A percentile compares a stretch with the other conserved stretches of the same genome.
These are phyloP conservation scores for Nycticryphes semicollaris DNA, from an alignment of 2,113 vertebrate genomes.

Conservation along the genomic window DNA sequence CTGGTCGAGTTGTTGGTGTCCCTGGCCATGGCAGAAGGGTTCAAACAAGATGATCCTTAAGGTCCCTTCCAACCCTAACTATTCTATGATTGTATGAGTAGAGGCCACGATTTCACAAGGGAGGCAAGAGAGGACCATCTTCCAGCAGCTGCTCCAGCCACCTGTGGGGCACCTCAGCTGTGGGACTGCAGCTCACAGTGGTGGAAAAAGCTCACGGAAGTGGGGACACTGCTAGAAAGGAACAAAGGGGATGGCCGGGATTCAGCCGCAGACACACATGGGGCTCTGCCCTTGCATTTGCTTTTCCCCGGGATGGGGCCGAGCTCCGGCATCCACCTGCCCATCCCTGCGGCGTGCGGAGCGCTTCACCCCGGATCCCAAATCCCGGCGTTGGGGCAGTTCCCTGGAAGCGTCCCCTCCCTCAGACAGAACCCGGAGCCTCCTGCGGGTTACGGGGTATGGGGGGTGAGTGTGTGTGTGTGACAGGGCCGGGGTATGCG, in stretches of 20 bases:
- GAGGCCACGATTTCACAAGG: fast-evolving
- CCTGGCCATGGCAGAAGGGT: neutral
- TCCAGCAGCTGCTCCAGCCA: neutral
- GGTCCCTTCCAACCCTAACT: neutral
- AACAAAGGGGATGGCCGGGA: neutral
- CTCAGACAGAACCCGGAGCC: too few relatives aligned
- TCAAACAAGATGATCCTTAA: neutral
- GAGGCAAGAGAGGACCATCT: neutral
- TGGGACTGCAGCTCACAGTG: neutral
- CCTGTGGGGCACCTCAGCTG: neutral
- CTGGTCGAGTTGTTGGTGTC: neutral
- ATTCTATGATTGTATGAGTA: neutral
- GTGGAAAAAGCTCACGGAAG: neutral
- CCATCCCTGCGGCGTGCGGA: neutral
- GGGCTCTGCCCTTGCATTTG: neutral
- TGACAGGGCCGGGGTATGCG: neutral
- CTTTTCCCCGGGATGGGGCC: fast-evolving
- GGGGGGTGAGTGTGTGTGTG: too few relatives aligned
- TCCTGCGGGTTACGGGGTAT: neutral
- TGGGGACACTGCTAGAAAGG: fast-evolving
- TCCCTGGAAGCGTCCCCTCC: neutral
- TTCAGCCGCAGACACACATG: fast-evolving
- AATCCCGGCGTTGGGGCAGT: neutral
- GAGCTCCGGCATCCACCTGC: neutral
- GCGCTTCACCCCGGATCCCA: neutral